Evolutionary conservation across 2,113 vertebrate genomes (phyloP).

Genomic region (Tyrannus savana): DNA sequence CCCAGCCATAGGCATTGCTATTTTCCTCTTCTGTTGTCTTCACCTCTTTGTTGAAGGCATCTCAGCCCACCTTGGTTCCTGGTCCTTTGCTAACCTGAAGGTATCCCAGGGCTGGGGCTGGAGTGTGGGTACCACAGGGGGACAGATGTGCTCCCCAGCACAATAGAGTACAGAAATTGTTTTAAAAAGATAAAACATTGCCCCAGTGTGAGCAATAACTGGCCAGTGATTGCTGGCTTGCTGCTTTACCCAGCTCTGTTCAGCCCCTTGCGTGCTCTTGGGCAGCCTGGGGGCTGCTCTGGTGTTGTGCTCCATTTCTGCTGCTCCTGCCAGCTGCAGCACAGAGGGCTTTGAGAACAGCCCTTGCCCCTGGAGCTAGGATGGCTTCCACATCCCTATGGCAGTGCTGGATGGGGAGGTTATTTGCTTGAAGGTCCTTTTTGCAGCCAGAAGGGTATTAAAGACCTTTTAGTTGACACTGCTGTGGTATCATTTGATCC

Average conservation of each 20-base stretch:
- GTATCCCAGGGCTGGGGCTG: background rate
- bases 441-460: background rate
- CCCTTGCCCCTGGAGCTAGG: background rate
- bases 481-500: background rate
- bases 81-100: background rate
- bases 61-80: background rate
- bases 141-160: background rate
- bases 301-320: background rate
- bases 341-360: background rate
- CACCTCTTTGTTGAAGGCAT: background rate
- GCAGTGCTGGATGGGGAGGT: background rate
- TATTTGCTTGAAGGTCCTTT: background rate
- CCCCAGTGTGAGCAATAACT: background rate
- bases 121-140: background rate
- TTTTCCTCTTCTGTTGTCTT: background rate
- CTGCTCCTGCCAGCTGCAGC: background rate
- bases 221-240: background rate
- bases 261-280: background rate
- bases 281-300: background rate
- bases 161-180: background rate
- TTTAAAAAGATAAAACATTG: background rate
- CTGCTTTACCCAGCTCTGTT: background rate
- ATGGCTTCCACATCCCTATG: background rate
- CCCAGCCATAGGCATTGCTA: background rate
- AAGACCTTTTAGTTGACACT: background rate